Conservation (phyloP, 2,888 invertebrate species). For the Xylophagus ater region DNA sequence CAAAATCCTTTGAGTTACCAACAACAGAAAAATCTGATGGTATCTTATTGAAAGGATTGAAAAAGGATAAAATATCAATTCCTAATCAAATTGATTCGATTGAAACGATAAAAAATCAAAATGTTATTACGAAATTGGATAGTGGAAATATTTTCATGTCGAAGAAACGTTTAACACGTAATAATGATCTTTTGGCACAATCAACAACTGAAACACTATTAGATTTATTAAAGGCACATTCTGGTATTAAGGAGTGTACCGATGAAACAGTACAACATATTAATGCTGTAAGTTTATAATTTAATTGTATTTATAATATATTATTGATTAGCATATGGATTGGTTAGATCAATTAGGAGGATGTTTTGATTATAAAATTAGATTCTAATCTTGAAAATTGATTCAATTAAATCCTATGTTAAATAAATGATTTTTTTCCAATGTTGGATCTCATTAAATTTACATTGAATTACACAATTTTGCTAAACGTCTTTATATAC, state of each 20-base stretch:
- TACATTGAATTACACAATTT: too few species aligned
- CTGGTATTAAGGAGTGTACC: conserved; percentile 39
- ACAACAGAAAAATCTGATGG: conserved; percentile 2
- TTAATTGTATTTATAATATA: too few species aligned
- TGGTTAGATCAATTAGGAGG: too few species aligned
- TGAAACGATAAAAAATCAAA: too few species aligned
- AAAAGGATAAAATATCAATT: conserved; percentile 10
- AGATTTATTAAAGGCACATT: conserved; percentile 36
- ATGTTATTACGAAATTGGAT: too few species aligned
- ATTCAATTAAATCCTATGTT: too few species aligned
- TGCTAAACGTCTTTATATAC: too few species aligned
- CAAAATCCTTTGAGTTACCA: conserved; percentile 17
- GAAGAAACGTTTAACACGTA: conserved; percentile 23
- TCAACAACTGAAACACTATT: conserved; percentile 37
- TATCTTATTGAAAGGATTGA: conserved; percentile 1
- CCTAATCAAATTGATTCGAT: conserved; percentile 7
- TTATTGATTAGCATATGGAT: too few species aligned
- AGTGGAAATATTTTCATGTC: conserved; percentile 1
- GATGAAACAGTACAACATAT: conserved; percentile 37
- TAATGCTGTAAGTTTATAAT: conserved; percentile 28
- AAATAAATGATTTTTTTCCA: too few species aligned
- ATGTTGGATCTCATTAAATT: too few species aligned
- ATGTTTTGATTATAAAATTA: too few species aligned
- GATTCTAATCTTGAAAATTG: too few species aligned
- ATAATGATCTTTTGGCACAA: conserved; percentile 34